Percentiles rank a stretch among this genome's conserved stretches.
Evolutionary conservation across 2,888 invertebrate genomes (phyloP).

Genomic region (Ceramica pisi): DNA sequence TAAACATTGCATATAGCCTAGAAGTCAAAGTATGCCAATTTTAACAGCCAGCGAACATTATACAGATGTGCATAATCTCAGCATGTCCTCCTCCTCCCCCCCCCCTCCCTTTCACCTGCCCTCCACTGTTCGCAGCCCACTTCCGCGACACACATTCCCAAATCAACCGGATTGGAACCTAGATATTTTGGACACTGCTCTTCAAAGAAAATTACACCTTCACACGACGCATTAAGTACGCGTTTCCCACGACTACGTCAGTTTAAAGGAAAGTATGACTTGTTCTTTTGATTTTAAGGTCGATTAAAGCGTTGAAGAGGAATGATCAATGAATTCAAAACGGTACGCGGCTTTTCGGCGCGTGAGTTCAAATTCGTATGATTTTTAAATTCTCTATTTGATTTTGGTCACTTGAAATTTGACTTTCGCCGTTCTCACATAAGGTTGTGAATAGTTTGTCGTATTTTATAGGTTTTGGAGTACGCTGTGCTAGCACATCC

Average conservation of each 20-base stretch:
- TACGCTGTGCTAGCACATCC: constrained; percentile 75
- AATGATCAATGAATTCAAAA: constrained; percentile 82
- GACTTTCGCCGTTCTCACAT: constrained; percentile 4
- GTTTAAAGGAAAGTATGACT: constrained; percentile 69
- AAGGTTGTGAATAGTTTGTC: constrained; percentile 54
- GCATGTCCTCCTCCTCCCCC: constrained; percentile 33
- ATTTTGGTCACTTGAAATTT: constrained; percentile 30
- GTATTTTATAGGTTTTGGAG: constrained; percentile 70
- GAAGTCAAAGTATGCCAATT: constrained; percentile 67
- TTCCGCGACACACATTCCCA: constrained; percentile 85
- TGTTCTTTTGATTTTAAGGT: constrained; percentile 73
- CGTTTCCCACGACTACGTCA: constrained; percentile 41
- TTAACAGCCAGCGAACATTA: constrained; percentile 65
- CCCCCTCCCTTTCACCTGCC: constrained; percentile 69
- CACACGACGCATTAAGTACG: constrained; percentile 56
- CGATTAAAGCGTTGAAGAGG: constrained; percentile 68
- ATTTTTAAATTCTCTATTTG: constrained; percentile 75
- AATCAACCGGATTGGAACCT: constrained; percentile 86
- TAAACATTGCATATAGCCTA: constrained; percentile 47
- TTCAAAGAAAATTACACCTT: constrained; percentile 69
- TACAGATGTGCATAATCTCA: constrained; percentile 78
- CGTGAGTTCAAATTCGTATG: constrained; percentile 79
- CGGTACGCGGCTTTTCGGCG: constrained; percentile 80
- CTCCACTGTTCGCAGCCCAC: constrained; percentile 75
- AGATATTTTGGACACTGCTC: constrained; percentile 79